Conservation (phyloP, 2,888 invertebrate species). For the Laspeyria flexula region DNA sequence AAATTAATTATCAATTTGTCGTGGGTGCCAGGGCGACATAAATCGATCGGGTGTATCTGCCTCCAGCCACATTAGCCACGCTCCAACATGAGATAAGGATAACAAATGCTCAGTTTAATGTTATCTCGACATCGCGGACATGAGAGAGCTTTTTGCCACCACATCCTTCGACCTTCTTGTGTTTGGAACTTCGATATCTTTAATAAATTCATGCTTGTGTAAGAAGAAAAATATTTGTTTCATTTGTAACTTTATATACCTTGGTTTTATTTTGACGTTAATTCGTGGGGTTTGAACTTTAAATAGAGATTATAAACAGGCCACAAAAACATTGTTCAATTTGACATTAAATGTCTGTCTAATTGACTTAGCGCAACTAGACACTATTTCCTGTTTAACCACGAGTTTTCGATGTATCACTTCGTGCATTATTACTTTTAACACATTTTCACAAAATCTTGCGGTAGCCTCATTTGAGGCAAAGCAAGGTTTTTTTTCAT, state of each 20-base stretch:
- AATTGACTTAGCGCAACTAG: not conserved
- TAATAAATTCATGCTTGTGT: slow-evolving; percentile 52
- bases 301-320: slow-evolving; percentile 12
- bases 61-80: slow-evolving; percentile 84
- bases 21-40: slow-evolving; percentile 84
- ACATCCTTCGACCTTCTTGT: slow-evolving; percentile 75
- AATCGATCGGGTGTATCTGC: slow-evolving; percentile 83
- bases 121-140: slow-evolving; percentile 85
- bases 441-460: no score
- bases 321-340: slow-evolving; percentile 25
- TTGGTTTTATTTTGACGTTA: slow-evolving; percentile 19
- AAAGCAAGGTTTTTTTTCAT: no score
- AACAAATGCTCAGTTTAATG: slow-evolving; percentile 86
- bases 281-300: not conserved
- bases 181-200: slow-evolving; percentile 54
- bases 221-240: slow-evolving; percentile 38
- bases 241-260: slow-evolving; percentile 34
- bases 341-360: slow-evolving; percentile 12
- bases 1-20: slow-evolving; percentile 86
- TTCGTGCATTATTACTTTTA: no score
- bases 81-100: slow-evolving; percentile 82
- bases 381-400: no score
- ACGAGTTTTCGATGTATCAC: no score
- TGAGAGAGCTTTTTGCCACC: slow-evolving; percentile 85
- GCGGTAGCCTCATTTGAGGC: no score